Conservation (phyloP, 2,888 invertebrate genomes). For the Neria commutata region DNA sequence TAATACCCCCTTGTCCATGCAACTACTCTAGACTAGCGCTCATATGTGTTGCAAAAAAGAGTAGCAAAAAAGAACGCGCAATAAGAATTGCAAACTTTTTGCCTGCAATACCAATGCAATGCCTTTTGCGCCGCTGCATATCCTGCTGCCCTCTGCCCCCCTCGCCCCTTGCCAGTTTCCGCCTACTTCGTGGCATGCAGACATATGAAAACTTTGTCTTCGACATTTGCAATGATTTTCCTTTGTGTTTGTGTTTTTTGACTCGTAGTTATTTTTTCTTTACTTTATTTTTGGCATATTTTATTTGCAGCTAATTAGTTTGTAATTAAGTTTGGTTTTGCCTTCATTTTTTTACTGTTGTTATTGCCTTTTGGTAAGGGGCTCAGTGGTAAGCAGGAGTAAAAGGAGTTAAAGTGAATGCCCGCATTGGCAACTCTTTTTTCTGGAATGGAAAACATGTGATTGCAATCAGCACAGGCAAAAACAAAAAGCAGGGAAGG, state of each 20-base stretch:
- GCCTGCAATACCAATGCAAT: too few species aligned
- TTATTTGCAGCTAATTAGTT: constrained; percentile 49
- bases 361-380: neutral
- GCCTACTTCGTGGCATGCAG: constrained; percentile 11
- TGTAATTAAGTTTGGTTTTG: constrained; percentile 50
- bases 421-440: neutral
- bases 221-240: constrained; percentile 39
- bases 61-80: too few species aligned
- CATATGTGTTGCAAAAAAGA: too few species aligned
- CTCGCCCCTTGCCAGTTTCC: neutral
- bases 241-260: neutral
- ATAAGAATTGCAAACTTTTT: too few species aligned
- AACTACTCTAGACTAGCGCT: too few species aligned
- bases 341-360: neutral
- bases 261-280: constrained; percentile 1
- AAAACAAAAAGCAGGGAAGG: too few species aligned
- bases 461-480: too few species aligned
- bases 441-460: too few species aligned
- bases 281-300: constrained; percentile 20
- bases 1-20: too few species aligned
- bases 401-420: neutral
- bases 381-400: neutral
- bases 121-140: too few species aligned
- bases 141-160: neutral
- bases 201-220: constrained; percentile 42